Percentiles rank a stretch among this genome's conserved stretches.
Conservation (phyloP, 1,140 invertebrate genomes). For the Drosophila orena region DNA sequence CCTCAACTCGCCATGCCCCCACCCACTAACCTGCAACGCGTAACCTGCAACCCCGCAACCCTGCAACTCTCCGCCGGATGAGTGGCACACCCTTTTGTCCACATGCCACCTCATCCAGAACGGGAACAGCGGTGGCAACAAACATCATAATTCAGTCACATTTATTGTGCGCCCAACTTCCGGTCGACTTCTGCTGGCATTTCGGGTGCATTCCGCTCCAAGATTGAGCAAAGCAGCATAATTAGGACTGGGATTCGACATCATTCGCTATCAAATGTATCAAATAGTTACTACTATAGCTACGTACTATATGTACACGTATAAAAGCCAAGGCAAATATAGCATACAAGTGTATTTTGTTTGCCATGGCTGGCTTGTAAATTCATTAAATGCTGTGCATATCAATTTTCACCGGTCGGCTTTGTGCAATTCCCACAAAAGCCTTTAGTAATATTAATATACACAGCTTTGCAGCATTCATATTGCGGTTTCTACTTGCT, state of each 20-base stretch:
- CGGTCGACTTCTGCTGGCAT: conserved; percentile 61
- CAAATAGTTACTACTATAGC: too few species aligned
- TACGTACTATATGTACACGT: too few species aligned
- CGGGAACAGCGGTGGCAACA: conserved; percentile 26
- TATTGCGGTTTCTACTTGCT: too few species aligned
- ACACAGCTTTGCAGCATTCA: too few species aligned
- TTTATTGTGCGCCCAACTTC: conserved; percentile 75
- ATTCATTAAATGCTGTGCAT: too few species aligned
- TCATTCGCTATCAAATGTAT: too few species aligned
- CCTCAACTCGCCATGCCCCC: not conserved
- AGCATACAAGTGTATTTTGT: too few species aligned
- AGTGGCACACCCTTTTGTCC: conserved; percentile 38
- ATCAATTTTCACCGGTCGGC: too few species aligned
- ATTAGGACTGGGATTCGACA: not conserved
- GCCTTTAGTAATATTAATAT: not conserved
- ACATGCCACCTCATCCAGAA: conserved; percentile 73
- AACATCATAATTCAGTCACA: conserved; percentile 77
- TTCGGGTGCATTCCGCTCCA: conserved; percentile 33
- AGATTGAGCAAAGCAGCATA: conserved; percentile 30
- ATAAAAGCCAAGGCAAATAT: too few species aligned
- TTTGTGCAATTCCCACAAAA: not conserved
- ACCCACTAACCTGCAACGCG: too few species aligned
- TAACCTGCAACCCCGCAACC: not conserved
- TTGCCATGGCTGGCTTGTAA: too few species aligned
- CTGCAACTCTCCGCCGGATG: not conserved